Conservation (phyloP, 2,888 invertebrate genomes). For the Hirtodrosophila trivittata region DNA sequence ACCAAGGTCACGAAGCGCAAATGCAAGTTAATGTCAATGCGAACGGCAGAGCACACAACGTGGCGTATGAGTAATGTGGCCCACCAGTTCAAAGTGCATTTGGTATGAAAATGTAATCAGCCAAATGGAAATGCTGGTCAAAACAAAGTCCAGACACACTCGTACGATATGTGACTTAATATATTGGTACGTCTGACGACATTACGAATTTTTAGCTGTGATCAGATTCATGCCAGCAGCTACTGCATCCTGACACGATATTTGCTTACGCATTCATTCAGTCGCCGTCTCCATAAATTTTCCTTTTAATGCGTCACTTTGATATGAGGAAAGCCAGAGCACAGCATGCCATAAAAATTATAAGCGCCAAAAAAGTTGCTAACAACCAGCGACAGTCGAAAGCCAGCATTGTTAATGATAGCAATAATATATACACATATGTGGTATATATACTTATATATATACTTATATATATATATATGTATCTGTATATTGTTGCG, state of each 20-base stretch:
- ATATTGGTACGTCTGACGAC: not conserved
- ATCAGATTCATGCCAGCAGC: slow-evolving; percentile 1
- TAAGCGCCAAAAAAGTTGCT: slow-evolving; percentile 16
- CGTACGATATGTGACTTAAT: not conserved
- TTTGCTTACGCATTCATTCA: slow-evolving; percentile 25
- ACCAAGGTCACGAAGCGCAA: slow-evolving; percentile 27
- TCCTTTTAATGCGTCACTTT: slow-evolving; percentile 53
- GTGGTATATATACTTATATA: too few species aligned
- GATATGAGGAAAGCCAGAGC: slow-evolving; percentile 43
- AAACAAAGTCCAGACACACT: slow-evolving; percentile 10
- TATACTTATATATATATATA: not conserved
- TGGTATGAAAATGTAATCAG: slow-evolving; percentile 72
- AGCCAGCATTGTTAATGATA: not conserved
- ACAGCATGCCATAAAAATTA: slow-evolving; percentile 56
- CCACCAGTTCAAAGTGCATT: slow-evolving; percentile 32
- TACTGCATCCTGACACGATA: slow-evolving; percentile 12
- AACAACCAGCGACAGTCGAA: slow-evolving; percentile 18
- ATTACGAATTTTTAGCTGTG: too few species aligned
- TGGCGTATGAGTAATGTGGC: slow-evolving; percentile 60
- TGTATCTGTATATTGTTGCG: not conserved
- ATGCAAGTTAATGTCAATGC: slow-evolving; percentile 9
- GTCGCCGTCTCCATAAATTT: slow-evolving; percentile 42
- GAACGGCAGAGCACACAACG: slow-evolving; percentile 1
- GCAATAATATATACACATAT: too few species aligned
- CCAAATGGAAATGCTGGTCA: slow-evolving; percentile 48